phyloP scores from a whole-genome alignment of 2,797 vertebrate species.

The Pantherophis alleghaniensis region DNA sequence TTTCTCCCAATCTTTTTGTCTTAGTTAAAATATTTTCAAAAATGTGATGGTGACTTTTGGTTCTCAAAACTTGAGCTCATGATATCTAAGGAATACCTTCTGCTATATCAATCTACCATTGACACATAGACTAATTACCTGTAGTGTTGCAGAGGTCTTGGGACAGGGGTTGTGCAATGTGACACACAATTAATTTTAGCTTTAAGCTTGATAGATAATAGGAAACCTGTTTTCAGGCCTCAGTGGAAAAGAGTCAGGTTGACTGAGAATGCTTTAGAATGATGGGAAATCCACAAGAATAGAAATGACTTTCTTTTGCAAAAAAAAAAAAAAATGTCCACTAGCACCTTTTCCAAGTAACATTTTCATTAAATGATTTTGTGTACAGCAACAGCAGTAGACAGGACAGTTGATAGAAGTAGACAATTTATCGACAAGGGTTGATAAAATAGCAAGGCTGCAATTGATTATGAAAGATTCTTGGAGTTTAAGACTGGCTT shows the following conservation, averaged over 20 bases:
- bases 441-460: not conserved
- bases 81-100: not conserved
- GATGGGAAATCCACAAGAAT: not conserved
- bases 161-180: not conserved
- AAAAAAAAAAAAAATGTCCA: not conserved
- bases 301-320: not conserved
- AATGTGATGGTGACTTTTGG: not conserved
- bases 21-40: not conserved
- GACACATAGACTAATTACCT: not conserved
- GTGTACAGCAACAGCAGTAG: not conserved
- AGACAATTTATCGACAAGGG: not conserved
- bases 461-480: not conserved
- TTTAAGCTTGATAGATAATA: not conserved
- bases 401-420: not conserved
- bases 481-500: not conserved
- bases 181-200: not conserved
- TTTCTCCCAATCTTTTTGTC: not conserved
- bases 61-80: not conserved
- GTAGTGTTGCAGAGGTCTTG: not conserved
- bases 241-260: not conserved
- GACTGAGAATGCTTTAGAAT: not conserved
- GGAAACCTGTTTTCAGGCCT: not conserved
- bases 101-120: not conserved
- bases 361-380: not conserved
- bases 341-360: not conserved